Percentiles rank a stretch among this genome's conserved stretches.
Conservation (phyloP, 92 coral and sea anemone genomes). For the Phenganax stokvisi region DNA sequence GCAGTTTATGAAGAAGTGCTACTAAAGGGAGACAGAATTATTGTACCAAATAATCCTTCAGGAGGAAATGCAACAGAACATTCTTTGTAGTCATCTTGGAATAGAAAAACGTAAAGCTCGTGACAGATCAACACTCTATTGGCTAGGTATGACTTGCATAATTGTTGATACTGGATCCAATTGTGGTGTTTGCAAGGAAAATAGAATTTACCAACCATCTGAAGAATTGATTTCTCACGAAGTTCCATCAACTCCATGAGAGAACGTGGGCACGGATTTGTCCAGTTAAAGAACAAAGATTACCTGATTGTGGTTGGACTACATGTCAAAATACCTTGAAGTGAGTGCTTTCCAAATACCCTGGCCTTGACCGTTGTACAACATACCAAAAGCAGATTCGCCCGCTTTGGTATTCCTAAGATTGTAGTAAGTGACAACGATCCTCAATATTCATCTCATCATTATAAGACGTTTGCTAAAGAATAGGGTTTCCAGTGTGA, state of each 20-base stretch:
- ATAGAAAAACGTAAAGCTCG: slow-evolving; percentile 4
- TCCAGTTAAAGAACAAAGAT: background rate
- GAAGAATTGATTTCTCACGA: background rate
- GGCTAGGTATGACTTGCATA: background rate
- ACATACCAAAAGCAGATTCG: background rate
- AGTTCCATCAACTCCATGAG: background rate
- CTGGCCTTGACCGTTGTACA: background rate
- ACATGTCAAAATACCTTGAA: background rate
- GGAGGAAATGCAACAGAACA: background rate
- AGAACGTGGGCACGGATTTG: background rate
- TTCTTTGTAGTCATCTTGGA: slow-evolving; percentile 1
- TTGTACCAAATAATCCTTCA: background rate
- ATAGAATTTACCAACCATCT: background rate
- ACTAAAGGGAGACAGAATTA: background rate
- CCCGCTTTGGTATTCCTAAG: slow-evolving; percentile 5
- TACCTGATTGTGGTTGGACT: background rate
- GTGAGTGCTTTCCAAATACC: background rate
- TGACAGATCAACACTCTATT: background rate
- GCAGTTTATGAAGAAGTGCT: background rate
- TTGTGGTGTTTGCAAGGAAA: too few species aligned
- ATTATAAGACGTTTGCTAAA: background rate
- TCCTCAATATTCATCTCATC: background rate
- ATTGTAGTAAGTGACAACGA: background rate
- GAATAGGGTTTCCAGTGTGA: slow-evolving; percentile 33
- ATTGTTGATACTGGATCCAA: too few species aligned